These are phyloP conservation scores for Pyrgilauda ruficollis DNA, from an alignment of 2,113 vertebrate genomes.

Conservation along the genomic window DNA sequence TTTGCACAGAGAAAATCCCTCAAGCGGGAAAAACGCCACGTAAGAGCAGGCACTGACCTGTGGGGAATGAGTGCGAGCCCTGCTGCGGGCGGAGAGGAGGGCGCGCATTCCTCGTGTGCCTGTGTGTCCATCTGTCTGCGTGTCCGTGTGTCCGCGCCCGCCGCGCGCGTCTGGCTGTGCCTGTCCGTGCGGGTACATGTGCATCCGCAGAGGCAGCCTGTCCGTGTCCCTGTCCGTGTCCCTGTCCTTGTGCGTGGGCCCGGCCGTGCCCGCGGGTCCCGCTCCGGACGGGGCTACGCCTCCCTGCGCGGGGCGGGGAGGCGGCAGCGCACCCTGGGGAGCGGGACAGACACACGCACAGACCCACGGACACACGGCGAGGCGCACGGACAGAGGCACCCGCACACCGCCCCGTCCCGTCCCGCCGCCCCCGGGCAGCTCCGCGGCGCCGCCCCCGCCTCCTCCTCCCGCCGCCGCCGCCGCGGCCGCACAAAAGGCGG, in stretches of 20 bases:
- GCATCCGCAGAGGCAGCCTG: not conserved
- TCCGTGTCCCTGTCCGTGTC: not conserved
- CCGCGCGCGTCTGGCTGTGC: not conserved
- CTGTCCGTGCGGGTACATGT: rapidly evolving
- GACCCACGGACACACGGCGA: not conserved
- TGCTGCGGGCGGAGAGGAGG: not conserved
- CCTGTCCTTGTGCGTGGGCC: not conserved
- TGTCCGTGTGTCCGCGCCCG: not conserved
- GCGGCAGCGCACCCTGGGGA: not conserved
- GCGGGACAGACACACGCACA: not conserved
- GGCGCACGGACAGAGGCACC: not conserved
- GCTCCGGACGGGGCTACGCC: not conserved
- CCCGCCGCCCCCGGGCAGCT: not conserved
- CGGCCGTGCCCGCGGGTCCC: not conserved
- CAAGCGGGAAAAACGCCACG: not conserved
- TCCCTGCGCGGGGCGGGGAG: constrained; percentile 19
- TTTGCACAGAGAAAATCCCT: not conserved
- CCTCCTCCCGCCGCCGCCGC: not conserved
- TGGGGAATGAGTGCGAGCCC: not conserved
- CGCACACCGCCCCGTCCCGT: not conserved
- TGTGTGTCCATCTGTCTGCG: rapidly evolving
- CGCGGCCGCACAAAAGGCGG: not conserved
- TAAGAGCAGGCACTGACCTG: not conserved
- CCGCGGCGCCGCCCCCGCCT: not conserved
- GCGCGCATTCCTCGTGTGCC: rapidly evolving